Base-by-base conservation (phyloP, 2,888 invertebrate genomes). In the Noctua janthe region DNA sequence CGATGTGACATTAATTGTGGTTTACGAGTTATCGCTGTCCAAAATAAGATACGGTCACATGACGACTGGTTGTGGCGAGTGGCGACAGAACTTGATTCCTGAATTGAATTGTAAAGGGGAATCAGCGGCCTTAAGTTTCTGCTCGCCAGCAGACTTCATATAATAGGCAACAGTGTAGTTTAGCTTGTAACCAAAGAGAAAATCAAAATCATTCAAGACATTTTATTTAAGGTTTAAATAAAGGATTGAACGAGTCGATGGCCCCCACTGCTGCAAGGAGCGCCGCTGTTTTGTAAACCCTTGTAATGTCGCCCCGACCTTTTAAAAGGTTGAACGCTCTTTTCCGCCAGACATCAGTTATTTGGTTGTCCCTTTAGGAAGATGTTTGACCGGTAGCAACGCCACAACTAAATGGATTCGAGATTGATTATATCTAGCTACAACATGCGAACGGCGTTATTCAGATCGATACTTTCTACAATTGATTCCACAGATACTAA, bases 281-380 rank as follows among this genome's bases (percentile, higher is more conserved):
- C 56, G 56, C 64, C 23, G 70, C 71, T 76, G 66, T 82, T 84
- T 76, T 51, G 47, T 67, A 77, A 67, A 69, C 74, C 80, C 74
- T 74, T 70, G 51, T 76, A 86, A 86, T 76, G 71, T 75, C 56
- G 29, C 39, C 69, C 56, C 71, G 77, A 88, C 73, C 84, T 87
- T 82, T 87, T 81, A 67, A 79, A 88, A 88, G 79, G 82, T 81
- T 80, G 64, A 74, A 72, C 62, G 77, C 20, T 71, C 49, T 81
- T 75, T 85, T 74, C 47, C 59, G 71, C 39, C 51, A 85, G 59
- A 71, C 39, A 71, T 77, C 73, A n/a, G 69, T 78, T 77, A 51
- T 54, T 76, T 69, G 62, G 67, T 71, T 74, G 56, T 35, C 20
- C 62, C 3, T 39, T 54, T 35, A 8, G 23, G 1, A 47, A 76